These are phyloP conservation scores for Ormia ochracea DNA, from an alignment of 2,888 invertebrate species.

Conservation along the genomic window DNA sequence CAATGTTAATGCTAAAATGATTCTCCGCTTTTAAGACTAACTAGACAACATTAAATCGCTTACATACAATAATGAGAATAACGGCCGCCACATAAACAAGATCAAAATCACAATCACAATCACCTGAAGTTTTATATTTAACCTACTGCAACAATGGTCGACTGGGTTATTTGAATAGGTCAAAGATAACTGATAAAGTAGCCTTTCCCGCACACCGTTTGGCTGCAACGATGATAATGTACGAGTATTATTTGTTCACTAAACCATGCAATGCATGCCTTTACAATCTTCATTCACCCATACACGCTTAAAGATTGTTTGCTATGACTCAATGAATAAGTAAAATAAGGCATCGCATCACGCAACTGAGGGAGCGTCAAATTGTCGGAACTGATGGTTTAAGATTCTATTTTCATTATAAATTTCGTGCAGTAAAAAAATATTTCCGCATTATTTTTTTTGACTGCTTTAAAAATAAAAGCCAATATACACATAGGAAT, in stretches of 20 bases:
- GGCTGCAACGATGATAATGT: neutral
- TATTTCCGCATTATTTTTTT: too few species aligned
- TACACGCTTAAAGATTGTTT: neutral
- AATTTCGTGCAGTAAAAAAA: neutral
- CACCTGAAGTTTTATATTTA: conserved; percentile 11
- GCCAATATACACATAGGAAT: too few species aligned
- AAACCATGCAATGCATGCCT: too few species aligned
- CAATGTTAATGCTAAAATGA: conserved; percentile 49
- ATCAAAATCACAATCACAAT: neutral
- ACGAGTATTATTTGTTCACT: too few species aligned
- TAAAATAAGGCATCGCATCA: neutral
- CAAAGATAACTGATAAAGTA: neutral
- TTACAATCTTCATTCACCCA: neutral
- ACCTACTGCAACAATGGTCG: conserved; percentile 36
- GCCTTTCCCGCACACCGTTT: neutral
- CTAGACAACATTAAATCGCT: conserved; percentile 37
- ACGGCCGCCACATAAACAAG: neutral
- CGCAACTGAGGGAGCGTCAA: conserved; percentile 19
- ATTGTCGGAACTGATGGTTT: conserved; percentile 19
- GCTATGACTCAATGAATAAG: neutral
- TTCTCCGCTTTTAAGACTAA: conserved; percentile 42
- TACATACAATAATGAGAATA: neutral
- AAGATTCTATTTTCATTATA: neutral
- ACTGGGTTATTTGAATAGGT: neutral
- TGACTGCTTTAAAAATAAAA: too few species aligned